Conservation (phyloP, 2,113 vertebrate genomes). For the Cephalopholis sonnerati region DNA sequence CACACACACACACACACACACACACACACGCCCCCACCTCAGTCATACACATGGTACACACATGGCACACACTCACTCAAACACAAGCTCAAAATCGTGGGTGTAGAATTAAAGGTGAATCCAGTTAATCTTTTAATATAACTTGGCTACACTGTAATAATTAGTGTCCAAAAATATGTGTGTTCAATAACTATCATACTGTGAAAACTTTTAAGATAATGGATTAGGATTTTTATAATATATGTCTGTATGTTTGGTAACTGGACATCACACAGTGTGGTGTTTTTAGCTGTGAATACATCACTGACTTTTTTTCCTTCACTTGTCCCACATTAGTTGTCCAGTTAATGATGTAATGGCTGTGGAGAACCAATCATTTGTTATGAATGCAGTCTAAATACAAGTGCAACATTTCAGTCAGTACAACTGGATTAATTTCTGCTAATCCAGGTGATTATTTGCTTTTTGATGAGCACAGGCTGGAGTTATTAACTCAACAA, state of each 20-base stretch:
- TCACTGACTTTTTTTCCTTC: too few relatives aligned
- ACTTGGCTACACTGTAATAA: not conserved
- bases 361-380: too few relatives aligned
- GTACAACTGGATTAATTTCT: not conserved
- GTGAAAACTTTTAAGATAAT: too few relatives aligned
- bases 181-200: not conserved
- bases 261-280: too few relatives aligned
- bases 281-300: too few relatives aligned
- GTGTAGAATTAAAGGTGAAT: not conserved
- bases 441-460: not conserved
- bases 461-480: conserved; percentile 3
- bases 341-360: too few relatives aligned
- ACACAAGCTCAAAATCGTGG: not conserved
- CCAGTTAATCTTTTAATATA: conserved; percentile 4
- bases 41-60: conserved; percentile 14
- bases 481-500: conserved; percentile 7
- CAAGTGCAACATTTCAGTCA: too few relatives aligned
- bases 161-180: not conserved
- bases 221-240: too few relatives aligned
- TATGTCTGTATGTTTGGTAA: too few relatives aligned
- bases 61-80: not conserved
- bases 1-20: not conserved
- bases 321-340: too few relatives aligned
- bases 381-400: too few relatives aligned
- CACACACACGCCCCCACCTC: not conserved